Evolutionary conservation across 2,888 invertebrate species (phyloP).

Genomic region (Aspidiotus rigidus): DNA sequence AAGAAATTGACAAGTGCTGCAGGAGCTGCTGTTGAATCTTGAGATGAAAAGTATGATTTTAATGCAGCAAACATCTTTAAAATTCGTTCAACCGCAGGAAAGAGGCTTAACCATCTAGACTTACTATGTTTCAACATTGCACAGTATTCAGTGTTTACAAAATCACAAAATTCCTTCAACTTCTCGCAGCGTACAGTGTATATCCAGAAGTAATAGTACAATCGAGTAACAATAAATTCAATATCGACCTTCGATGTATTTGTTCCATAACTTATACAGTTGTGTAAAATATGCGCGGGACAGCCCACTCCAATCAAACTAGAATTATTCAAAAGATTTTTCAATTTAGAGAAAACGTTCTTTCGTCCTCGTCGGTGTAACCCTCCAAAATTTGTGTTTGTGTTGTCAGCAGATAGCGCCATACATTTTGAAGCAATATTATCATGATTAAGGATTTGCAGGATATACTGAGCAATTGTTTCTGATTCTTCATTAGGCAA

Average conservation of each 20-base stretch:
- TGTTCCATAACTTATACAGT: constrained; percentile 4
- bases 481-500: no score
- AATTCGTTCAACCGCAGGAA: background rate
- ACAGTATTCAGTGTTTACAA: background rate
- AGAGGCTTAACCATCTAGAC: background rate
- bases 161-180: no score
- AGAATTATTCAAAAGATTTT: background rate
- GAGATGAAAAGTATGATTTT: background rate
- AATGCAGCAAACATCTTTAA: background rate
- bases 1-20: constrained; percentile 1
- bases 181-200: no score
- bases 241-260: constrained; percentile 1
- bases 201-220: background rate
- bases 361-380: background rate
- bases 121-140: constrained; percentile 1
- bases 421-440: no score
- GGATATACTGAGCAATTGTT: no score
- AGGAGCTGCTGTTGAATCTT: background rate
- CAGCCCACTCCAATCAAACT: constrained; percentile 1
- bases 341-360: constrained; percentile 1
- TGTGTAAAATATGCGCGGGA: constrained; percentile 1
- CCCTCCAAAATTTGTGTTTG: background rate
- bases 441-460: no score
- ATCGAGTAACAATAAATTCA: background rate
- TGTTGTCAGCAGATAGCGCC: no score